These are phyloP conservation scores for Pteria penguin DNA, from an alignment of 2,888 invertebrate genomes.

Conservation along the genomic window DNA sequence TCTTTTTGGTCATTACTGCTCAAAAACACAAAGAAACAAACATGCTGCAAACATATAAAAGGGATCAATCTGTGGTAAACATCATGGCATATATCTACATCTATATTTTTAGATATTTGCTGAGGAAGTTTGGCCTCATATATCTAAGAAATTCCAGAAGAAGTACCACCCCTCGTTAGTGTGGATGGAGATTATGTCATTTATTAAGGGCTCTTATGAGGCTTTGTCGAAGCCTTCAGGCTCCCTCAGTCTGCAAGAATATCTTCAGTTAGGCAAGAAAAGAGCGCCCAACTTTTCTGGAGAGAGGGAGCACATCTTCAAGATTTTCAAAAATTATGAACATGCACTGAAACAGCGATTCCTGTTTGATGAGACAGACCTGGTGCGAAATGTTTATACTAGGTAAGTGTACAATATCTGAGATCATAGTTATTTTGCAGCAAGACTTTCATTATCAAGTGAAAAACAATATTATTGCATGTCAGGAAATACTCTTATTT, in stretches of 20 bases:
- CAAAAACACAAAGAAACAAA: no score
- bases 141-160: conserved; percentile 29
- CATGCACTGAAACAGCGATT: conserved; percentile 45
- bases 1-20: no score
- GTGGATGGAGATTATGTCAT: conserved; percentile 76
- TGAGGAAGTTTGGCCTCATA: conserved; percentile 66
- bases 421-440: no score
- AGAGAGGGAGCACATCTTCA: conserved; percentile 60
- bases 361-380: conserved; percentile 67
- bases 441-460: no score
- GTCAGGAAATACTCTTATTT: no score
- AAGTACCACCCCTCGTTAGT: conserved; percentile 69
- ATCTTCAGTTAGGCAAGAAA: conserved; percentile 62
- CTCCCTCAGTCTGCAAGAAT: conserved; percentile 56
- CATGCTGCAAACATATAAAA: no score
- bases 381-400: conserved; percentile 50
- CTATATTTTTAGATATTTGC: conserved; percentile 49
- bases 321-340: conserved; percentile 58
- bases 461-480: no score
- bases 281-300: conserved; percentile 67
- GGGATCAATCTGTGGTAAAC: no score
- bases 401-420: no score
- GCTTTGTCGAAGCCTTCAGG: conserved; percentile 59
- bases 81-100: no score
- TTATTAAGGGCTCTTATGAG: conserved; percentile 71